phyloP scores from a whole-genome alignment of 2,113 vertebrate species.

The Cebus imitator region DNA sequence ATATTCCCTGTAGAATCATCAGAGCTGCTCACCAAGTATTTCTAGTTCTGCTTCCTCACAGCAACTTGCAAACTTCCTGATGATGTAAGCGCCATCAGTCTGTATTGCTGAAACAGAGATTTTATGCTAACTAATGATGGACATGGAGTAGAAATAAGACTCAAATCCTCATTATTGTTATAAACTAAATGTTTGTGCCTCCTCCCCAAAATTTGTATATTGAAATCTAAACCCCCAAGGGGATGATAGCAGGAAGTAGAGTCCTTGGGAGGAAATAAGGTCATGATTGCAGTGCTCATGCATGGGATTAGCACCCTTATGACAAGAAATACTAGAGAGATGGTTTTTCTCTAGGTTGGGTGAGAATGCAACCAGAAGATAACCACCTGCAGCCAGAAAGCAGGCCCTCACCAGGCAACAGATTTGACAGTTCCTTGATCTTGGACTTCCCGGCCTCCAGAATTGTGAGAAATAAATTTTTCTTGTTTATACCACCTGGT shows the following conservation, averaged over 20 bases:
- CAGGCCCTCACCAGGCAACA: neutral
- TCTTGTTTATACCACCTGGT: neutral
- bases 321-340: neutral
- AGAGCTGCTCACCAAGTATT: neutral
- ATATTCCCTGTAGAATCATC: accelerated
- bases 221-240: neutral
- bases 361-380: neutral
- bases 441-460: neutral
- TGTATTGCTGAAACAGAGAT: neutral
- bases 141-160: neutral
- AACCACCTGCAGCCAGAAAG: neutral
- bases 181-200: neutral
- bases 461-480: neutral
- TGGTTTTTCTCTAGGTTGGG: neutral
- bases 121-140: neutral
- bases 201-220: neutral
- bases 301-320: neutral
- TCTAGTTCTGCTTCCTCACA: neutral
- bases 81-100: neutral
- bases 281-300: neutral
- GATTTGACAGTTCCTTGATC: neutral
- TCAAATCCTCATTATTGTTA: neutral
- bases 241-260: neutral
- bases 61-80: neutral
- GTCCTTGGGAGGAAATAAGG: neutral